These are phyloP conservation scores for Typhlomys cinereus DNA, from an alignment of 2,113 vertebrate genomes.

Conservation along the genomic window DNA sequence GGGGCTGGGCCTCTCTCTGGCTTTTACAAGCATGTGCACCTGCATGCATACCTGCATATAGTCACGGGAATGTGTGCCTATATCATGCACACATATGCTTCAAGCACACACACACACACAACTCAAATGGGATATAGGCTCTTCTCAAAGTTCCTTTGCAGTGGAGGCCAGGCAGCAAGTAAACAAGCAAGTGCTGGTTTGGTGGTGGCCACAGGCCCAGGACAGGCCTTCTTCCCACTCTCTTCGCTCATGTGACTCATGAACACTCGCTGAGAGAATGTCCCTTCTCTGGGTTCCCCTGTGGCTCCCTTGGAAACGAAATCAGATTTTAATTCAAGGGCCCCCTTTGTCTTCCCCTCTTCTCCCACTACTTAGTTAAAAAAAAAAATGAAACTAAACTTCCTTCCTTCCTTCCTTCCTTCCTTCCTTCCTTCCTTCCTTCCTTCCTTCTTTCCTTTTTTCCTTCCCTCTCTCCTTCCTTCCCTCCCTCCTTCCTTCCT, in stretches of 20 bases:
- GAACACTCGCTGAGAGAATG: neutral
- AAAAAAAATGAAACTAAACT: neutral
- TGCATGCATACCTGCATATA: too few relatives aligned
- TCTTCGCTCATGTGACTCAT: neutral
- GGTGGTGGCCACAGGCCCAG: neutral
- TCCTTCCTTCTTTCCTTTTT: neutral
- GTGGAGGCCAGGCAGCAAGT: neutral
- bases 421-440: too few relatives aligned
- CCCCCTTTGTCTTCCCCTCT: constrained; percentile 23
- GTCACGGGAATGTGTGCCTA: too few relatives aligned
- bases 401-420: neutral
- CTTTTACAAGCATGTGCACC: too few relatives aligned
- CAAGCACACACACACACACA: too few relatives aligned
- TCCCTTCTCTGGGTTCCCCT: neutral
- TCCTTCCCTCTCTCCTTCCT: neutral
- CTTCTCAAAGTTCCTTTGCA: neutral
- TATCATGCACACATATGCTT: too few relatives aligned
- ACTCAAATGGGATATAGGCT: neutral
- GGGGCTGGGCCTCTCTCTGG: too few relatives aligned
- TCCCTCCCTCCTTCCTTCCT: neutral
- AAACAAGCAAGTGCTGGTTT: neutral
- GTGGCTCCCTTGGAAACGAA: neutral
- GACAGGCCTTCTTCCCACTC: neutral
- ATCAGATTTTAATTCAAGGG: constrained; percentile 24
- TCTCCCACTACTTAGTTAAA: neutral